These are phyloP conservation scores for Slavum lentiscoides DNA, from an alignment of 2,888 invertebrate species.

Conservation along the genomic window DNA sequence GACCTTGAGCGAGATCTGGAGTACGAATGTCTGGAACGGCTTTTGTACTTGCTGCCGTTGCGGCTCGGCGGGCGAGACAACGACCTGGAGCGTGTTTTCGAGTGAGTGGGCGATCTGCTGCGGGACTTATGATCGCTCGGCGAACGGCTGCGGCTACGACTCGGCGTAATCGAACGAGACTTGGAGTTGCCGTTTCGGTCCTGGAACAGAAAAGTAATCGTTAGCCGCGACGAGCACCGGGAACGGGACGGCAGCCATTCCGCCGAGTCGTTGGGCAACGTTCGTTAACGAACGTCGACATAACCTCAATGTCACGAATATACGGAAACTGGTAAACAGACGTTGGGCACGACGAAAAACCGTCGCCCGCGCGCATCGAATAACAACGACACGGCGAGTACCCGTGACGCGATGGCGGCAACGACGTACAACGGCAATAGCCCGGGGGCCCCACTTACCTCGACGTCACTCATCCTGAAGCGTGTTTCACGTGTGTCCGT, in stretches of 20 bases:
- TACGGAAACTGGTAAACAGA: background rate
- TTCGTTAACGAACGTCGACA: background rate
- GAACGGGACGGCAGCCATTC: too few species aligned
- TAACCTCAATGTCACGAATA: slow-evolving; percentile 36
- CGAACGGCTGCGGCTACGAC: slow-evolving; percentile 41
- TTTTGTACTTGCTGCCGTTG: slow-evolving; percentile 44
- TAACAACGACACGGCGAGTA: too few species aligned
- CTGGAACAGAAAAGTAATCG: background rate
- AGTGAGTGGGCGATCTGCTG: slow-evolving; percentile 44
- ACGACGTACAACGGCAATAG: too few species aligned
- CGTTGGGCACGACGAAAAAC: background rate
- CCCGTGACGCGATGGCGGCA: too few species aligned
- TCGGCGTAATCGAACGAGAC: slow-evolving; percentile 35
- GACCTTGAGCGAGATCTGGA: slow-evolving; percentile 49
- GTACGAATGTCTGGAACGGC: slow-evolving; percentile 46
- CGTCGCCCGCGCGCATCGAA: too few species aligned
- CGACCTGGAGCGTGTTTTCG: slow-evolving; percentile 44
- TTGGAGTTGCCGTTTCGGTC: slow-evolving; percentile 43
- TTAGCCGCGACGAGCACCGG: too few species aligned
- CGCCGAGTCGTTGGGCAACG: background rate
- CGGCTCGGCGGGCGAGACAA: slow-evolving; percentile 45
- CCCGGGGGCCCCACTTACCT: slow-evolving; percentile 15
- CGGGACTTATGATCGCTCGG: slow-evolving; percentile 44
- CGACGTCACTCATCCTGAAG: slow-evolving; percentile 49
- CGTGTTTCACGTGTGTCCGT: slow-evolving; percentile 34